Evolutionary conservation across 2,797 vertebrate genomes (phyloP), one percentile per base, ranked within the genome.

Genomic region (Heliangelus exortis): DNA sequence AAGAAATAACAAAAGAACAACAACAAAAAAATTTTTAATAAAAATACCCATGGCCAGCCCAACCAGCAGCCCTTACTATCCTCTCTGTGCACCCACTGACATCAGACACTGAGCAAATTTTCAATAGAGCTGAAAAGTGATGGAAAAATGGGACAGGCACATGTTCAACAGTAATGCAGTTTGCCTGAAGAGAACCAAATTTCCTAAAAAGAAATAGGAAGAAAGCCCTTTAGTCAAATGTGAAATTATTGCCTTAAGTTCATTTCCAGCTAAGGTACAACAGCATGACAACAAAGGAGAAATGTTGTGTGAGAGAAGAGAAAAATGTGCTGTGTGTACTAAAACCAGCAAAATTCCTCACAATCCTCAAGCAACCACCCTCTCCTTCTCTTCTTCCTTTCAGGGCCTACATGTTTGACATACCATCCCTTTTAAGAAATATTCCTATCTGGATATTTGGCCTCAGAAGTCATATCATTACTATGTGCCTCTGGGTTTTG

Each of bases 61-160:
- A 92, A 71, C 21, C 1, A 3, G 18, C 19, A 18, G 58, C 13
- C 36, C 13, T 7, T 14, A 20, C 7, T 12, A 26, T 51, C 17
- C 6, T 29, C 6, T 1, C 51, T 2, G 0, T 23, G 8, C 12
- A 39, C 9, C 7, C 33, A 12, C 1, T 23, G 33, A 7, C 53
- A 36, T 9, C 28, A 39, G 41, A 57, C 61, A n/a, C 14, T 1
- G 4, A 26, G 43, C 7, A 28, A 86, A 53, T 10, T 61, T 73
- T 41, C 73, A 74, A n/a, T 3, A 50, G 26, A 51, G 16, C n/a
- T 55, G 4, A 36, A 88, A 47, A 73, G 14, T 20, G 29, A 55
- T 9, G 3, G 26, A 34, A 31, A 69, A 74, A 81, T 17, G 18
- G 18, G 25, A 33, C 25, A 53, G 34, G 29, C 10, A 17, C 0